Conservation (phyloP, 2,113 vertebrate species). For the Anguilla japonica region DNA sequence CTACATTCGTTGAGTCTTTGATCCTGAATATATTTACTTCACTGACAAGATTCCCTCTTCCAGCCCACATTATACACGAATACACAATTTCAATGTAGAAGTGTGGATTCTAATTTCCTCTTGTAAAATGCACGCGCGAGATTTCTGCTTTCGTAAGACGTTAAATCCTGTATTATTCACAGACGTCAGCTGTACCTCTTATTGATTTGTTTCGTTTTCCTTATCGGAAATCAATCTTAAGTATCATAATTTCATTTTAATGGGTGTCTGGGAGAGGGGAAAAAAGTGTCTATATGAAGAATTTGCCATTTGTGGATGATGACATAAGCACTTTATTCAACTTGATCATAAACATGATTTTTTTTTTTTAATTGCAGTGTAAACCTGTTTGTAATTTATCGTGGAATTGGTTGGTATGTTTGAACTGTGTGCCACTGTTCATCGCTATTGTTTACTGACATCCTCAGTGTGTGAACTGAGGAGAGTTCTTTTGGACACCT, state of each 20-base stretch:
- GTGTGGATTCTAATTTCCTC: background rate
- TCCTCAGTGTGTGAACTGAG: background rate
- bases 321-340: background rate
- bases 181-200: slow-evolving; percentile 27
- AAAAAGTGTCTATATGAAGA: slow-evolving; percentile 6
- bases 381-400: background rate
- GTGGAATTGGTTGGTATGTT: background rate
- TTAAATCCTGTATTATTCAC: slow-evolving; percentile 31
- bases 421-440: background rate
- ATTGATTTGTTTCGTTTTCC: slow-evolving; percentile 46
- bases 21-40: background rate
- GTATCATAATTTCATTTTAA: slow-evolving; percentile 47
- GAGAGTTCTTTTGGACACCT: background rate
- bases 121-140: slow-evolving; percentile 7
- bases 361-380: background rate
- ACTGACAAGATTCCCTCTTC: background rate
- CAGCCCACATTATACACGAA: background rate
- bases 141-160: background rate
- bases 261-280: background rate
- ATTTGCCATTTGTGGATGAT: background rate
- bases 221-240: slow-evolving; percentile 48
- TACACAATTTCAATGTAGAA: background rate
- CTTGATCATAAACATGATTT: background rate
- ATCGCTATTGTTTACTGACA: background rate
- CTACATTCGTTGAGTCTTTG: background rate